phyloP scores from a whole-genome alignment of 2,888 invertebrate genomes.

The Alitta virens region DNA sequence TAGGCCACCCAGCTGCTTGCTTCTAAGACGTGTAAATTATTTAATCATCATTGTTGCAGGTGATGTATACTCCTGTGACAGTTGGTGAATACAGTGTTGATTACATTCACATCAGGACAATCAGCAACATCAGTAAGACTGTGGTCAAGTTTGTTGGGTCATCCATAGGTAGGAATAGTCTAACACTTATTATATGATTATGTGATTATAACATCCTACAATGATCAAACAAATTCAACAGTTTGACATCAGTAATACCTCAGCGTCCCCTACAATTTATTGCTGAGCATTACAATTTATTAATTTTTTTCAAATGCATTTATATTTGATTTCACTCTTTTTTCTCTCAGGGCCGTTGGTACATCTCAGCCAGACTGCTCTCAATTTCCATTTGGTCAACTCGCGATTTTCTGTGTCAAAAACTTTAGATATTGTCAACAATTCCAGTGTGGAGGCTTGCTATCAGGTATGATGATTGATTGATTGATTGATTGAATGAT shows the following conservation, averaged over 20 bases:
- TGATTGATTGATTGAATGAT: no score
- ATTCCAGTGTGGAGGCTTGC: slow-evolving; percentile 45
- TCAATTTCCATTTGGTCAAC: slow-evolving; percentile 51
- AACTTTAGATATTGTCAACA: slow-evolving; percentile 48
- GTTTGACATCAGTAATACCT: no score
- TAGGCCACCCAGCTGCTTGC: no score
- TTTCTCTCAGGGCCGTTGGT: slow-evolving; percentile 45
- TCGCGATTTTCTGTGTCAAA: slow-evolving; percentile 39
- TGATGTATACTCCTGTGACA: slow-evolving; percentile 45
- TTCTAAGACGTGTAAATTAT: no score
- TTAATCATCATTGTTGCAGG: no score
- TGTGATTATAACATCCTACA: no score
- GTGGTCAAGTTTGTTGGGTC: slow-evolving; percentile 49
- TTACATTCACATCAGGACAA: slow-evolving; percentile 49
- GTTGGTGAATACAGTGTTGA: slow-evolving; percentile 45
- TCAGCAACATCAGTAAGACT: slow-evolving; percentile 51
- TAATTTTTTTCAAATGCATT: no score
- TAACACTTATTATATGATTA: no score
- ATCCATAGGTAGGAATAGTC: slow-evolving; percentile 39
- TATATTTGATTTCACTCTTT: no score
- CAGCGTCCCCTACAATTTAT: no score
- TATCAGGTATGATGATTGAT: slow-evolving; percentile 50
- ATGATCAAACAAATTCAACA: no score
- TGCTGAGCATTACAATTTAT: no score
- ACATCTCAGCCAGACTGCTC: slow-evolving; percentile 35